Percentiles rank a stretch among this genome's conserved stretches.
Conservation (phyloP, 1,140 invertebrate genomes). For the Lepidotrigona ventralis region DNA sequence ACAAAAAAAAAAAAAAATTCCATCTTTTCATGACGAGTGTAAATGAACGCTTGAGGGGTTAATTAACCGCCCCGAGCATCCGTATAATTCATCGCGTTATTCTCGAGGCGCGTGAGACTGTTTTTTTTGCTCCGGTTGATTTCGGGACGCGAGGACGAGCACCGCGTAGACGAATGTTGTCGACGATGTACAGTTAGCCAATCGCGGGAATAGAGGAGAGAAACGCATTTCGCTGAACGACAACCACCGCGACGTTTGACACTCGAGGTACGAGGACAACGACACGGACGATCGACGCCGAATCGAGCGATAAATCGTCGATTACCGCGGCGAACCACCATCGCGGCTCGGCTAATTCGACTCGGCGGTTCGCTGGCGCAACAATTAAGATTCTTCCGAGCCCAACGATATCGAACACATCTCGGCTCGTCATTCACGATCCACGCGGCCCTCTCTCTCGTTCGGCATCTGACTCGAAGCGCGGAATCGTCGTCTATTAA, state of each 20-base stretch:
- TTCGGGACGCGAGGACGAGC: conserved; percentile 17
- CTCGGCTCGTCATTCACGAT: conserved; percentile 45
- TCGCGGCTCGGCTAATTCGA: conserved; percentile 17
- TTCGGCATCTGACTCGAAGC: conserved; percentile 43
- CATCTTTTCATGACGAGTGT: no score
- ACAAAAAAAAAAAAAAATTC: background rate
- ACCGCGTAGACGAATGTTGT: background rate
- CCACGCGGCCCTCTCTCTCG: conserved; percentile 10
- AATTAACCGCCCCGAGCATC: conserved; percentile 22
- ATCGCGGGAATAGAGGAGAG: background rate
- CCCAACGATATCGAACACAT: conserved; percentile 31
- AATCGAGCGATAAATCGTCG: conserved; percentile 38
- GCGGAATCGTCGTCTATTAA: conserved; percentile 55
- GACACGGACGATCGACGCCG: conserved; percentile 10
- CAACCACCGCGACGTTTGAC: background rate
- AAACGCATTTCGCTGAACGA: background rate
- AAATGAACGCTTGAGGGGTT: no score
- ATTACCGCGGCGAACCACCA: conserved; percentile 11
- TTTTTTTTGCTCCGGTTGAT: conserved; percentile 26
- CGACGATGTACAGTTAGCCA: conserved; percentile 37
- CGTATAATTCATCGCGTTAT: conserved; percentile 15
- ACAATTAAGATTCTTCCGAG: conserved; percentile 46
- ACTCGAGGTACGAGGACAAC: background rate
- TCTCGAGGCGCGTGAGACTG: background rate
- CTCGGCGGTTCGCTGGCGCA: conserved; percentile 1